These are phyloP conservation scores for Lepilemur ruficaudatus DNA, from an alignment of 2,797 vertebrate species.

Conservation along the genomic window DNA sequence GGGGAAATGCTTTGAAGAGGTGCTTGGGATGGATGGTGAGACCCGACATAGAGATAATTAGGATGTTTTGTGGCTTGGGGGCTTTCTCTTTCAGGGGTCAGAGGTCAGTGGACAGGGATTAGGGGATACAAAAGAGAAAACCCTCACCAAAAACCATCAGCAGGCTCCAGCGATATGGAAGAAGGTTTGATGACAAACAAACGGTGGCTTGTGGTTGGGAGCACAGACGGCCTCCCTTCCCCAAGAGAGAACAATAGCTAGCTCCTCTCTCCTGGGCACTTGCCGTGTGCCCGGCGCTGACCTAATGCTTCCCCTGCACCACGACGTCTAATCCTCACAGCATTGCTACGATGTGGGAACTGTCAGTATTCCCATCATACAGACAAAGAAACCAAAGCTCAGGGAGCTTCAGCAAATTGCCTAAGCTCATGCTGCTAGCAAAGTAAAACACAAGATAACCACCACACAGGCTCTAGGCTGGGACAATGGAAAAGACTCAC, in stretches of 20 bases:
- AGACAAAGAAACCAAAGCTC: constrained; percentile 12
- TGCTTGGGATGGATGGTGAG: not conserved
- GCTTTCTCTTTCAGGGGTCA: not conserved
- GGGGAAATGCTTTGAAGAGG: not conserved
- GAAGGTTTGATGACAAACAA: not conserved
- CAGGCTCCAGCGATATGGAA: not conserved
- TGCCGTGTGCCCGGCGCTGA: not conserved
- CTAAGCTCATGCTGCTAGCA: not conserved
- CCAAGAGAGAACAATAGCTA: not conserved
- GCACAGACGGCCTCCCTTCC: not conserved
- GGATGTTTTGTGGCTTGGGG: not conserved
- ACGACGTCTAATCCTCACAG: not conserved
- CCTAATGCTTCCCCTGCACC: not conserved
- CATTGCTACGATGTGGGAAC: not conserved
- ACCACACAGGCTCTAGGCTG: rapidly evolving
- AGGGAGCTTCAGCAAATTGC: not conserved
- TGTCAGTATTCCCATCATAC: not conserved
- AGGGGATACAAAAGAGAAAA: not conserved
- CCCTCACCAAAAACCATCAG: not conserved
- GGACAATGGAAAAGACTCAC: not conserved
- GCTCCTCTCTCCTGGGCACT: not conserved
- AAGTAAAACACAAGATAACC: not conserved
- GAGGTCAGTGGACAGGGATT: not conserved
- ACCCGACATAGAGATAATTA: not conserved
- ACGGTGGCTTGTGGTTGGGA: not conserved